Base-by-base conservation (phyloP, 2,797 vertebrate species). In the Danio jaintianensis region DNA sequence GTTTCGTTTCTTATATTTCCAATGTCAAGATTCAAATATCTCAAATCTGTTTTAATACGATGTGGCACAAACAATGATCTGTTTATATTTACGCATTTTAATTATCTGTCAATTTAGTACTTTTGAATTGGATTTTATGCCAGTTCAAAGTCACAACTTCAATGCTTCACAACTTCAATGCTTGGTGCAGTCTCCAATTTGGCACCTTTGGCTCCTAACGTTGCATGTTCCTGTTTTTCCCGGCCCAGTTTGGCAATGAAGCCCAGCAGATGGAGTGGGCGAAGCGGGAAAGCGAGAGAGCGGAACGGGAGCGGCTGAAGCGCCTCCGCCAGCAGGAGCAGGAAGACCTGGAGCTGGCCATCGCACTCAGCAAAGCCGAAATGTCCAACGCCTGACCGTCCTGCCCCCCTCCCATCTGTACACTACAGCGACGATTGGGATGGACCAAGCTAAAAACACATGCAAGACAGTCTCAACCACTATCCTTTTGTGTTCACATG, bases 241-340 rank as follows among this genome's bases (percentile, higher is more conserved):
- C 63, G 10, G 50, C 76, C 69, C 84, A 98, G 98, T 96, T 99
- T 92, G 96, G 97, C 87, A 99, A 98, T 91, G 98, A 99, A 92
- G 97, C 98, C 0, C 97, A 98, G 91, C 97, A 99, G 91, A 85
- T 99, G 93, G 98, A 97, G 6, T 99, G 98, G 98, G 97, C 97
- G 0, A 99, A 99, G 90, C 91, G 97, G 0, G 98, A 99, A 92
- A 99, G 97, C 5, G 96, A 98, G 85, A 95, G 96, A 66, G 96
- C 96, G 0, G 97, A 99, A 89, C 95, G 96, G 10, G 97, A 99
- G 81, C 91, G 98, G 59, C 92, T 99, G 88, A 98, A 97, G n/a
- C 91, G 98, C 7, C 92, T 99, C 61, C 88, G 96, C 50, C 95
- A 95, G 79, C 97, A 98, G 89, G 98, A 99, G 22, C 97, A 99